Evolutionary conservation across 2,888 invertebrate genomes (phyloP).

Genomic region (Coremacera marginata): DNA sequence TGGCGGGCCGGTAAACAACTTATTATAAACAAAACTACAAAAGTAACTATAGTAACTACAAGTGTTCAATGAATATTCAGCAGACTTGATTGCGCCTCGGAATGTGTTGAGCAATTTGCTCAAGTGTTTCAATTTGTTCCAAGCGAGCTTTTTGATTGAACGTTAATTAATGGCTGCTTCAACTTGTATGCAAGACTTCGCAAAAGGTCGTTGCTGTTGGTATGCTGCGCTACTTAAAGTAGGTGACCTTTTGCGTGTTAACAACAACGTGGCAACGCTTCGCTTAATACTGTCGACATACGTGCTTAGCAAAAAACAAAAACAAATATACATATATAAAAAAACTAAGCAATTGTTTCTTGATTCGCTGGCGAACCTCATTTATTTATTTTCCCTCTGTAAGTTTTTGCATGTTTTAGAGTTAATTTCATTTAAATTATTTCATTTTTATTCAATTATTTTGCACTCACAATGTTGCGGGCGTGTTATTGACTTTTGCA

Average conservation of each 20-base stretch:
- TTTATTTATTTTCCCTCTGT: neutral
- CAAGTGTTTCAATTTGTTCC: neutral
- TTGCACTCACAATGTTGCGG: slow-evolving; percentile 51
- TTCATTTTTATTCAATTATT: slow-evolving; percentile 23
- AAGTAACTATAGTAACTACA: too few species aligned
- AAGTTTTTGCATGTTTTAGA: neutral
- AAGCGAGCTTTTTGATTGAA: neutral
- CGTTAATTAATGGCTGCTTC: neutral
- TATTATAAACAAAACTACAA: too few species aligned
- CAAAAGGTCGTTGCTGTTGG: slow-evolving; percentile 57
- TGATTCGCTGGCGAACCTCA: neutral
- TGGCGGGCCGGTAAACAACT: too few species aligned
- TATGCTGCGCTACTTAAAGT: slow-evolving; percentile 44
- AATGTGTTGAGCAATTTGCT: neutral
- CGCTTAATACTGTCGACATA: neutral
- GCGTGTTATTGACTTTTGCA: slow-evolving; percentile 60
- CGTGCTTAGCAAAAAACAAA: neutral
- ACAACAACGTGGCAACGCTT: neutral
- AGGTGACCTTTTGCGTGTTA: slow-evolving; percentile 64
- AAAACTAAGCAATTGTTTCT: neutral
- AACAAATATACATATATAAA: too few species aligned
- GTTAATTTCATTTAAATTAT: slow-evolving; percentile 19
- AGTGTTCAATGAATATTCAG: too few species aligned
- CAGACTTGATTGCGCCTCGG: neutral
- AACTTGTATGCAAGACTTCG: slow-evolving; percentile 52